Evolutionary conservation across 1,140 invertebrate species (phyloP), one percentile per base, ranked within the genome.

Genomic region (Muscidifurax raptorellus): DNA sequence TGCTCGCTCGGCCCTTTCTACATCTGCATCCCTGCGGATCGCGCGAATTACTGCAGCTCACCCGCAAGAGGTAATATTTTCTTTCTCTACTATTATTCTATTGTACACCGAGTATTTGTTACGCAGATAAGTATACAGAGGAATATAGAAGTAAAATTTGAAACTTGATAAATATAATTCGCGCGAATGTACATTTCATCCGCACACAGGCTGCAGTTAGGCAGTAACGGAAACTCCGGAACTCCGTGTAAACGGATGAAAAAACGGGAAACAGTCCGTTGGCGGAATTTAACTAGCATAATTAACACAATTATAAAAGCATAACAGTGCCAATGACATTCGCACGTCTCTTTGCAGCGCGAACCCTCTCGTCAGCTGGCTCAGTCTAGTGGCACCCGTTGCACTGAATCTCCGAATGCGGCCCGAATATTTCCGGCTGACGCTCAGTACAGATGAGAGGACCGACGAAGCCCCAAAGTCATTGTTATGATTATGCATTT

Each of bases 1-100:
- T 93, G 72, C 84, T 93, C 52, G 90, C 90, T 7, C 90, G 87
- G 64, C 92, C 92, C 27, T 93, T 90, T 81, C 88, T 94, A 40
- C 85, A 91, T 25, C 87, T 94, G 13, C 93, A 94, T 87, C 93
- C 93, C 30, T 94, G 93, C 83, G 89, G 91, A 72, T 91, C 93
- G 22, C 89, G 89, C 2, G 87, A 90, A 67, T 80, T 94, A 25
- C 75, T 94, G 78, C 86, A 86, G 79, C 88, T 76, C 36, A 90
- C 89, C 76, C 76, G 85, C 44, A 90, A 89, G 40, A 93, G 92
- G 92, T 93, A 84, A n/a, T n/a, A 59, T 59, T n/a, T 40, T 40
- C 36, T 40, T 40, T n/a, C n/a, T n/a, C n/a, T n/a, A n/a, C n/a
- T n/a, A n/a, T n/a, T n/a, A n/a, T n/a, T n/a, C n/a, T n/a, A n/a